phyloP scores from a whole-genome alignment of 2,113 vertebrate species.

The Ceyx margarethae region DNA sequence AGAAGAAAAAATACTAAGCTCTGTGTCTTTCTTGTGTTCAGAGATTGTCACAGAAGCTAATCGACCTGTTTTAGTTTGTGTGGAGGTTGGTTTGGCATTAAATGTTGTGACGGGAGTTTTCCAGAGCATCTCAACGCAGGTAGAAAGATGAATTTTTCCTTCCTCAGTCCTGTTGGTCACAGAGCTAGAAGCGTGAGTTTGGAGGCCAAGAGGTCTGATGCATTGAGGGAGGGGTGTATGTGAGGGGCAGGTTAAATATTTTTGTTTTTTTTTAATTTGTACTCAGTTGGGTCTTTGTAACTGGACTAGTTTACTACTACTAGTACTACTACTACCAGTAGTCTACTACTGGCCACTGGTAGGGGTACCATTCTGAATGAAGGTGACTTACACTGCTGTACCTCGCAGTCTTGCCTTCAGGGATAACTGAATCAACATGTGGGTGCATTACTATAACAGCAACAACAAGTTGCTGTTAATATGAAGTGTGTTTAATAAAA shows the following conservation, averaged over 20 bases:
- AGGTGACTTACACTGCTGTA: neutral
- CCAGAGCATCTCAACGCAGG: neutral
- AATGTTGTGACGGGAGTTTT: neutral
- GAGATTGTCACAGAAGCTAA: rapidly evolving
- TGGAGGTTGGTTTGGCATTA: neutral
- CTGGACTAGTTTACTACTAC: neutral
- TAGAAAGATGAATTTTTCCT: neutral
- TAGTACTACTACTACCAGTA: too few relatives aligned
- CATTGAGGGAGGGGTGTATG: too few relatives aligned
- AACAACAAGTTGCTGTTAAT: neutral
- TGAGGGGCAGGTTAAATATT: neutral
- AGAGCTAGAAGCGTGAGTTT: neutral
- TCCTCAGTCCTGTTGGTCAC: rapidly evolving
- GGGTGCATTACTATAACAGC: neutral
- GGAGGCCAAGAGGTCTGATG: neutral
- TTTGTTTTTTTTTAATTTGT: neutral
- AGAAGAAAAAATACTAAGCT: neutral
- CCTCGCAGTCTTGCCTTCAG: neutral
- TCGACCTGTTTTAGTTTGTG: neutral
- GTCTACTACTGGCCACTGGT: neutral
- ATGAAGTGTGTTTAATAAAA: neutral
- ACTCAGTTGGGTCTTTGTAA: rapidly evolving
- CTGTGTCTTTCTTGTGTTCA: neutral
- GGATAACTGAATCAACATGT: neutral
- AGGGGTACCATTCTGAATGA: neutral